Base-by-base conservation (phyloP, 2,797 vertebrate genomes). In the Synaphobranchus kaupii region DNA sequence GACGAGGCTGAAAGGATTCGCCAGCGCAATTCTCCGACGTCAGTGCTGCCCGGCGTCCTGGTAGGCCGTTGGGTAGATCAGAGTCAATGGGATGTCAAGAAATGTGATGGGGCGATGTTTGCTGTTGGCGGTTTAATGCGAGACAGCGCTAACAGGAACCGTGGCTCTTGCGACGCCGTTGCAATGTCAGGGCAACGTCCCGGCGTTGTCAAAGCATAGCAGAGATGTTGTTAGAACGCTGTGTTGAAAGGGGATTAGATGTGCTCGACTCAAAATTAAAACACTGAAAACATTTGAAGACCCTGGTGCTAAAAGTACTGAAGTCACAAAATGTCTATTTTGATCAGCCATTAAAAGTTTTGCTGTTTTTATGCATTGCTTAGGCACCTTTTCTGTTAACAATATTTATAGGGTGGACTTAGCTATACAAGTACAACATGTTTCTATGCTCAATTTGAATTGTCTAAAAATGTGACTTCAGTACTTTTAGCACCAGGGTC, bases 21-120 rank as follows among this genome's bases (percentile, higher is more conserved):
- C 39, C 39, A 15, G 76, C 8, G 76, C 48, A n/a, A 44, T 12
- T 80, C 39, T 28, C 44, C 10, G 20, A 60, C 15, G 47, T 60
- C 39, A 78, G 39, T 7, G 39, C 20, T n/a, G 0, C 9, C 5
- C 22, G 25, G 76, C 47, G 25, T 58, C 83, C 52, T 34, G 15
- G 54, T 56, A 84, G n/a, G 48, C 48, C 4, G 48, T 25, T 83
- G 50, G 83, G 56, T 84, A 20, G 52, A 84, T 39, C 54, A 84
- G 52, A 84, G 52, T 31, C 56, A 31, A 48, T 34, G 44, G 25
- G 25, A 80, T n/a, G 31, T 76, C 34, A 28, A 44, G 48, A 80
- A 80, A 25, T 4, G 73, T 76, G 39, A 76, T 13, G 15, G 31
- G 17, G 73, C 17, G 17, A 44, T 76, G 44, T 80, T 50, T 80